These are phyloP conservation scores for Tolmerus cingulatus DNA, from an alignment of 2,888 invertebrate genomes.

Conservation along the genomic window DNA sequence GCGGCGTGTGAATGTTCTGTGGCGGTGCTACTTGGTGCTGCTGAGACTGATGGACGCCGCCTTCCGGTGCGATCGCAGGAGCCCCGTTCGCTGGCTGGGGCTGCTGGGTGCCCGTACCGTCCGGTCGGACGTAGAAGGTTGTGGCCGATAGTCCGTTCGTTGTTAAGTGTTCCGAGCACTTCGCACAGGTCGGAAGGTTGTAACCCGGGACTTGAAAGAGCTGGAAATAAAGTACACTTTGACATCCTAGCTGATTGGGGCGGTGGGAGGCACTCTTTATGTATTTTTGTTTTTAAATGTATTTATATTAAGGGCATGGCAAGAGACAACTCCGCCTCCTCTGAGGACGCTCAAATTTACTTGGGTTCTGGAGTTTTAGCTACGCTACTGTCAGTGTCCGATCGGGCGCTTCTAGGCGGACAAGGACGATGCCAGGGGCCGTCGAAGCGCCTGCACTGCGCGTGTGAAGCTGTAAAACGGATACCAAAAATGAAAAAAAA, in stretches of 20 bases:
- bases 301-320: slow-evolving; percentile 8
- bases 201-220: slow-evolving; percentile 64
- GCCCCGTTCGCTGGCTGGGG: slow-evolving; percentile 53
- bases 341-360: background rate
- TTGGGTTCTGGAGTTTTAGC: background rate
- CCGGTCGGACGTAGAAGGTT: slow-evolving; percentile 55
- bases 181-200: slow-evolving; percentile 63
- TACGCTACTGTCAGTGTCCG: background rate
- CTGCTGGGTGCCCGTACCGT: slow-evolving; percentile 48
- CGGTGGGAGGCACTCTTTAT: background rate
- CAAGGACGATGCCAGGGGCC: background rate
- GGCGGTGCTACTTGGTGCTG: slow-evolving; percentile 49
- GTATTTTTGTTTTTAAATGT: background rate
- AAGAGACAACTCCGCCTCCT: background rate
- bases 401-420: background rate
- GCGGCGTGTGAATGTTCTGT: slow-evolving; percentile 35
- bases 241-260: background rate
- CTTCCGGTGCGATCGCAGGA: slow-evolving; percentile 53
- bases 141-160: slow-evolving; percentile 55
- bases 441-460: background rate
- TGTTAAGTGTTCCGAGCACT: slow-evolving; percentile 63
- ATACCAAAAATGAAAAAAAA: background rate
- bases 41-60: slow-evolving; percentile 50
- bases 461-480: background rate
- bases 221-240: slow-evolving; percentile 51